Percentiles rank a stretch among this genome's conserved stretches.
These are phyloP conservation scores for Cecropterus lyciades DNA, from an alignment of 1,140 invertebrate genomes.

Conservation along the genomic window DNA sequence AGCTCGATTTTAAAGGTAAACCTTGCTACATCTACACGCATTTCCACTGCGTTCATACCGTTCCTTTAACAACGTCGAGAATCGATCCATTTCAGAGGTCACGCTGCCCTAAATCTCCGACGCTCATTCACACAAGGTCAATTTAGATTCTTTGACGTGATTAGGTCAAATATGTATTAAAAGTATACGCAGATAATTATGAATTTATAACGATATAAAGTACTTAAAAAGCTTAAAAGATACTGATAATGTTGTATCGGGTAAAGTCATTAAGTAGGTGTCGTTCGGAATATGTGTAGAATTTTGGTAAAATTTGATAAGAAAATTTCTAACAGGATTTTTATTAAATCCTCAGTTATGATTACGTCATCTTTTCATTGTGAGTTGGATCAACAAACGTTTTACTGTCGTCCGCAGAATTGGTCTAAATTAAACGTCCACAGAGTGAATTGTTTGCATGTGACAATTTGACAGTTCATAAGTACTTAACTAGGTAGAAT, in stretches of 20 bases:
- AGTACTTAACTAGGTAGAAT: too few relatives aligned
- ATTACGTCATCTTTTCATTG: conserved; percentile 2
- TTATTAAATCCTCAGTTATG: neutral
- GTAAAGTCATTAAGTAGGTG: neutral
- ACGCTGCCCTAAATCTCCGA: neutral
- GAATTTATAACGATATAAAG: neutral
- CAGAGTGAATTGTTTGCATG: conserved; percentile 45
- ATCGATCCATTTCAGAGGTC: neutral
- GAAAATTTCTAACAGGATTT: too few relatives aligned
- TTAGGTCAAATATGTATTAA: neutral
- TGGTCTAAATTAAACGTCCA: conserved; percentile 51
- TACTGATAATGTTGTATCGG: neutral
- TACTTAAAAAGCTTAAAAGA: neutral
- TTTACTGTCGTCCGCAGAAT: conserved; percentile 44
- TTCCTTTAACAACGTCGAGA: neutral
- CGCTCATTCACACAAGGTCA: neutral
- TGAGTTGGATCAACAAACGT: conserved; percentile 22
- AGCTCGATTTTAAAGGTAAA: too few relatives aligned
- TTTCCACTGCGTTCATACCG: neutral
- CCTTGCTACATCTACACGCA: too few relatives aligned
- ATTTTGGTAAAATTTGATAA: too few relatives aligned
- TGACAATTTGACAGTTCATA: conserved; percentile 34
- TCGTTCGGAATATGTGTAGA: too few relatives aligned
- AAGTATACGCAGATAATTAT: neutral
- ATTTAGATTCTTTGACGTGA: neutral